Percentiles rank a stretch among this genome's conserved stretches.
Evolutionary conservation across 2,888 invertebrate genomes (phyloP).

Genomic region (Meteorus cinctellus): DNA sequence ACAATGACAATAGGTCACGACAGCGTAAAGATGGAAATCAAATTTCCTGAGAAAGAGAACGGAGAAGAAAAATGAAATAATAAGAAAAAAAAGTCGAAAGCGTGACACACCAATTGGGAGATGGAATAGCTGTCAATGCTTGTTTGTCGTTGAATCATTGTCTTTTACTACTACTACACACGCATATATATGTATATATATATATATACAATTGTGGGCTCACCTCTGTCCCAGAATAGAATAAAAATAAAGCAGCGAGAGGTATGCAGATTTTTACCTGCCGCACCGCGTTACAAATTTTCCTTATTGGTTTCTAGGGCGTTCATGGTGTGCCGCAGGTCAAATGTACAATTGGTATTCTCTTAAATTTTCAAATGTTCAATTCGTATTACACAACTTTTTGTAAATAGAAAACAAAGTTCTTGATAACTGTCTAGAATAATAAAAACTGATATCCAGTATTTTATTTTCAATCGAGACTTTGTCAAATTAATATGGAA

Average conservation of each 20-base stretch:
- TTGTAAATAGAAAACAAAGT: not conserved
- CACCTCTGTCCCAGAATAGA: not conserved
- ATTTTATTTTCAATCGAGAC: not conserved
- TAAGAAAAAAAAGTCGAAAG: constrained; percentile 55
- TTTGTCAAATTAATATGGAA: no score
- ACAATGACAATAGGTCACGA: constrained; percentile 9
- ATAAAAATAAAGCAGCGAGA: not conserved
- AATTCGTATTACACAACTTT: not conserved
- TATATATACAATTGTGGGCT: not conserved
- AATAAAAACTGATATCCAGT: not conserved
- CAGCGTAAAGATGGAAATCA: constrained; percentile 8
- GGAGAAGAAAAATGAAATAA: not conserved
- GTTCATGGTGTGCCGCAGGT: not conserved
- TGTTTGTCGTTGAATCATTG: constrained; percentile 51
- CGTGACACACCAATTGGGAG: constrained; percentile 52
- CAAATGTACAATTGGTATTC: not conserved
- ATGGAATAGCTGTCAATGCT: constrained; percentile 44
- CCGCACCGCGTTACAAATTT: constrained; percentile 7
- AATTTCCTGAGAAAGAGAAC: not conserved
- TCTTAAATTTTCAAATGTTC: not conserved
- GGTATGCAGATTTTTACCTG: constrained; percentile 34
- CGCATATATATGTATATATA: not conserved
- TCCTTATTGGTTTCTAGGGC: not conserved
- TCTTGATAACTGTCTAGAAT: not conserved
- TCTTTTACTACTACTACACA: constrained; percentile 31